Evolutionary conservation across 2,888 invertebrate genomes (phyloP).

Genomic region (Eupithecia insigniata): DNA sequence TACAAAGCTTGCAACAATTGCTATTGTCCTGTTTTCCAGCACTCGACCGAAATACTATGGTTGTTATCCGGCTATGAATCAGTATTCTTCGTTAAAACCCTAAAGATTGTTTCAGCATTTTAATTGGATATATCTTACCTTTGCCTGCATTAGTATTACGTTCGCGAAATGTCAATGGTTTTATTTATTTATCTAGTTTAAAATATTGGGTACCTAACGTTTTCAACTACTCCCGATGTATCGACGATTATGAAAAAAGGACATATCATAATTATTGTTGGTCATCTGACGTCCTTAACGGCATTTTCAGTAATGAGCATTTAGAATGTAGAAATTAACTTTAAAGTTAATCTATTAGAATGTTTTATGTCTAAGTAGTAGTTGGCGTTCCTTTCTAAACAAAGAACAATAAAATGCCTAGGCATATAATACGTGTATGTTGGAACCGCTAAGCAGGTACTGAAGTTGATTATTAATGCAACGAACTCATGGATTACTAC

Average conservation of each 20-base stretch:
- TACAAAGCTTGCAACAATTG: conserved; percentile 52
- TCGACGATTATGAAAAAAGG: background rate
- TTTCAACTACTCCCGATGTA: too few species aligned
- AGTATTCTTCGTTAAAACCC: conserved; percentile 21
- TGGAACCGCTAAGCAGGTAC: background rate
- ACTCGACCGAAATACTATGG: conserved; percentile 39
- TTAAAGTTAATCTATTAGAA: too few species aligned
- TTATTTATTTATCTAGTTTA: background rate
- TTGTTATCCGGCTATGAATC: conserved; percentile 38
- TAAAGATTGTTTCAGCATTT: conserved; percentile 7
- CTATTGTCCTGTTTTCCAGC: conserved; percentile 53
- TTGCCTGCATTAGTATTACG: background rate
- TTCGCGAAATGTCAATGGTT: background rate
- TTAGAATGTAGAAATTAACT: background rate
- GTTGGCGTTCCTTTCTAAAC: too few species aligned
- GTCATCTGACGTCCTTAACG: background rate
- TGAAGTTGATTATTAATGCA: background rate
- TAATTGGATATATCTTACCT: background rate
- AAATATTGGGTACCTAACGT: background rate
- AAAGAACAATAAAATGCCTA: too few species aligned
- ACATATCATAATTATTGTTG: background rate
- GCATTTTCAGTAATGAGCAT: background rate
- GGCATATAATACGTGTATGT: background rate
- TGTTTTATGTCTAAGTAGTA: too few species aligned
- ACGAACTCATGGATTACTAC: background rate